Conservation (phyloP, 2,113 vertebrate species). For the Aphyosemion australe region DNA sequence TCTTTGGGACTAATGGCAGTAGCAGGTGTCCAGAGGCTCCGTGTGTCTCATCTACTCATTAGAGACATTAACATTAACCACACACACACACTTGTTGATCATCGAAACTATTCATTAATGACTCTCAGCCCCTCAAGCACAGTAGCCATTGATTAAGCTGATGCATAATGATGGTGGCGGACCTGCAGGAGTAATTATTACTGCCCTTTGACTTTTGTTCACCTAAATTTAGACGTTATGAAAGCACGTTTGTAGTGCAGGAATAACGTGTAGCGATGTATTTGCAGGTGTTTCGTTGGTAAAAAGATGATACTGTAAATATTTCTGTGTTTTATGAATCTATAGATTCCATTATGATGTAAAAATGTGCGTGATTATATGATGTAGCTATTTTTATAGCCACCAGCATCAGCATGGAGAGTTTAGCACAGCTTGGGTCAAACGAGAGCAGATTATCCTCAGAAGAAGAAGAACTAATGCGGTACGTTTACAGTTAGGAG, state of each 20-base stretch:
- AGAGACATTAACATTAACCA: conserved; percentile 54
- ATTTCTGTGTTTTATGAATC: no score
- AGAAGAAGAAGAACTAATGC: neutral
- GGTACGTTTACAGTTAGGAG: neutral
- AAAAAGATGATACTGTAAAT: neutral
- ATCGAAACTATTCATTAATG: conserved; percentile 62
- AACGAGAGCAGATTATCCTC: neutral
- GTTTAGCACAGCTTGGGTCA: conserved; percentile 13
- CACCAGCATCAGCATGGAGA: neutral
- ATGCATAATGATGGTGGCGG: conserved; percentile 53
- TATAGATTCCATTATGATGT: neutral
- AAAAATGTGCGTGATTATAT: neutral
- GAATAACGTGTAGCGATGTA: neutral
- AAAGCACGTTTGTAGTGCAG: neutral
- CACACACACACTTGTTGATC: conserved; percentile 29
- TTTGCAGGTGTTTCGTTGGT: neutral
- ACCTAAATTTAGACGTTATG: conserved; percentile 14
- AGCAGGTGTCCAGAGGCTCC: conserved; percentile 67
- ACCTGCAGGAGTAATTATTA: conserved; percentile 53
- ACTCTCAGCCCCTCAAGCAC: conserved; percentile 45
- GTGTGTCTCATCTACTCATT: conserved; percentile 57
- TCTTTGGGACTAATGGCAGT: conserved; percentile 55
- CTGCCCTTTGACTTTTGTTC: conserved; percentile 31
- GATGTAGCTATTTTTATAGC: no score
- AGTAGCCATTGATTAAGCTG: conserved; percentile 65